Conservation (phyloP, 2,888 invertebrate species). For the Orthonevra nobilis region DNA sequence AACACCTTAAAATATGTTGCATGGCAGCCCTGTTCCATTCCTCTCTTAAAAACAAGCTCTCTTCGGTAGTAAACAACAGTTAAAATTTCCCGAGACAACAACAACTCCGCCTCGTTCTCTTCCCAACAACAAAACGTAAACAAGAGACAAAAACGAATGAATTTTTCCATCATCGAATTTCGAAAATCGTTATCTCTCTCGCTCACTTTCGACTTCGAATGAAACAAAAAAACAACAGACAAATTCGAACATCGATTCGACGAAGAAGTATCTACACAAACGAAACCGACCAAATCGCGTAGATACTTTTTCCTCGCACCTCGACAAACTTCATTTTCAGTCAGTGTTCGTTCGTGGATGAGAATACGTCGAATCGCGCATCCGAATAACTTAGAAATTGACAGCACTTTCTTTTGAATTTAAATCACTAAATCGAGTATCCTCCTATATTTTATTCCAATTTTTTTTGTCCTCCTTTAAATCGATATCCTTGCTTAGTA, state of each 20-base stretch:
- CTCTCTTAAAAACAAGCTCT: background rate
- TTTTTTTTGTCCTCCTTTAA: background rate
- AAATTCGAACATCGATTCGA: conserved; percentile 48
- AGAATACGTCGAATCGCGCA: conserved; percentile 52
- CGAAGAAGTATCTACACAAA: conserved; percentile 58
- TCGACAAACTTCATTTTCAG: conserved; percentile 60
- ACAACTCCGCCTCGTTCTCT: conserved; percentile 1
- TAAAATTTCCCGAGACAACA: background rate
- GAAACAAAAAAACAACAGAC: too few relatives aligned
- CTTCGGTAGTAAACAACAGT: background rate
- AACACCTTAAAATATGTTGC: too few relatives aligned
- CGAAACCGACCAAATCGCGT: conserved; percentile 15
- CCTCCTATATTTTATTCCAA: background rate
- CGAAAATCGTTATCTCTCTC: conserved; percentile 3
- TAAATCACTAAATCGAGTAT: too few relatives aligned
- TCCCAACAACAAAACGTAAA: conserved; percentile 14
- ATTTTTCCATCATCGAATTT: background rate
- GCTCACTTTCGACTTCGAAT: conserved; percentile 45
- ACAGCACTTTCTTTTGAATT: too few relatives aligned
- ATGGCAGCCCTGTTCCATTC: background rate
- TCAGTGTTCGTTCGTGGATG: conserved; percentile 71
- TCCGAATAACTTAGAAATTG: conserved; percentile 18
- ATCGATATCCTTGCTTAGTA: conserved; percentile 15
- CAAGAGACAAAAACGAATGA: conserved; percentile 28
- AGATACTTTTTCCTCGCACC: conserved; percentile 59